Conservation (phyloP, 2,797 vertebrate genomes). For the Thunnus albacares region DNA sequence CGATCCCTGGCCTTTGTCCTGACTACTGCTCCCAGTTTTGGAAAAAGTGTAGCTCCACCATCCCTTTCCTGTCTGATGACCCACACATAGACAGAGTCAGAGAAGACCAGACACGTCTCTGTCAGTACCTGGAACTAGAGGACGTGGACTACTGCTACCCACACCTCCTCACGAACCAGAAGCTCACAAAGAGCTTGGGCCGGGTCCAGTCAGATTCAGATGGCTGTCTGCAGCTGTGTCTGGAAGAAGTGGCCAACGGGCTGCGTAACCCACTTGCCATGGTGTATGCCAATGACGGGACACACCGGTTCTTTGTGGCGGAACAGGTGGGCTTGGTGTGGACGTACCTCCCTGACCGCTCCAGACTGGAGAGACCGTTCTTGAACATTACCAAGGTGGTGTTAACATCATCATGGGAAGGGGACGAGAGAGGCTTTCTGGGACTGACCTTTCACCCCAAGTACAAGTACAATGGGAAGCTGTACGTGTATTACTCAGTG, state of each 20-base stretch:
- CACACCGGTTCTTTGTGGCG: constrained; percentile 94
- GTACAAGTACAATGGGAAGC: constrained; percentile 91
- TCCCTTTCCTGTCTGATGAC: constrained; percentile 86
- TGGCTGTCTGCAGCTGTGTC: constrained; percentile 95
- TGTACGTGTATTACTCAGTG: constrained; percentile 96
- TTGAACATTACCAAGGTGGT: constrained; percentile 92
- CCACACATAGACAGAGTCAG: constrained; percentile 79
- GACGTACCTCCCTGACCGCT: constrained; percentile 91
- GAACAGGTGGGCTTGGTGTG: constrained; percentile 97
- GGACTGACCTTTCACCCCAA: constrained; percentile 93
- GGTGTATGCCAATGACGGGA: constrained; percentile 94
- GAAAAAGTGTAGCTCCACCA: constrained; percentile 87
- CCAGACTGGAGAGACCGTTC: constrained; percentile 91
- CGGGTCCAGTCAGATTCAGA: constrained; percentile 84
- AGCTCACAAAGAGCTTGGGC: constrained; percentile 90
- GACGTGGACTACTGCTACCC: constrained; percentile 96
- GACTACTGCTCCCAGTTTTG: constrained; percentile 92
- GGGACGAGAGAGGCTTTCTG: constrained; percentile 96
- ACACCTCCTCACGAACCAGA: constrained; percentile 86
- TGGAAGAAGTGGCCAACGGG: constrained; percentile 92
- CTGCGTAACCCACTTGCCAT: constrained; percentile 94
- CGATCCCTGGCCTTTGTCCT: constrained; percentile 93
- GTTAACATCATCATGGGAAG: constrained; percentile 96
- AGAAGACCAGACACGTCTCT: constrained; percentile 84
- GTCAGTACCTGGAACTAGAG: constrained; percentile 88